Base-by-base conservation (phyloP, 2,113 vertebrate genomes). In the Menidia beryllina region DNA sequence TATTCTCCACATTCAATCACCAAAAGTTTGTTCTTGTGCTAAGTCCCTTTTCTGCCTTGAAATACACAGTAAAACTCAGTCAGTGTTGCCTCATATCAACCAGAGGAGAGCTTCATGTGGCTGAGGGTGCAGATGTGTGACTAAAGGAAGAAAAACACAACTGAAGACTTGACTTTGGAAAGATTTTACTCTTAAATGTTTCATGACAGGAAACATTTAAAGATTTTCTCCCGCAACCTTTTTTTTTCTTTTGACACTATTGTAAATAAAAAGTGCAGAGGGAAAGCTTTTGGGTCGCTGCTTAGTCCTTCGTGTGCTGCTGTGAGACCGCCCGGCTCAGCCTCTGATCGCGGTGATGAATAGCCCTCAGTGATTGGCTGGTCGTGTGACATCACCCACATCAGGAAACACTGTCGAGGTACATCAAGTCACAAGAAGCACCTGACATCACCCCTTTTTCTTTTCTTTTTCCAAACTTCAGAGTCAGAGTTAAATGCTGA, bases 151-250 rank as follows among this genome's bases (percentile, higher is more conserved):
- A 19, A 45, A 6, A 72, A 56, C 27, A 69, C 14, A 79, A 64
- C 68, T 8, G 0, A 62, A 43, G 81, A 87, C 81, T 84, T n/a
- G n/a, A n/a, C n/a, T n/a, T n/a, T n/a, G n/a, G n/a, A 77, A 82
- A 73, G 15, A 45, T 73, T 79, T 69, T 39, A 69, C 20, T 69
- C 69, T 58, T 51, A 67, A 54, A 70, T 68, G 61, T 64, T 48
- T 60, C 10, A 41, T 3, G 58, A 7, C 1, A 7, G 52, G 26
- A 41, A 41, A 3, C 48, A 50, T 51, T 67, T 49, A n/a, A 12
- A 50, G 10, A 56, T 30, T 48, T 74, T 63, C 51, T 20, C 20
- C 27, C 21, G 15, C 0, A n/a, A n/a, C 0, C 1, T 5, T 51
- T 21, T 34, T 23, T 5, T 1, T 57, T 17, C 64, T 36, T 23